Conservation (phyloP, 1,140 invertebrate genomes). For the Saxidomus purpurata region DNA sequence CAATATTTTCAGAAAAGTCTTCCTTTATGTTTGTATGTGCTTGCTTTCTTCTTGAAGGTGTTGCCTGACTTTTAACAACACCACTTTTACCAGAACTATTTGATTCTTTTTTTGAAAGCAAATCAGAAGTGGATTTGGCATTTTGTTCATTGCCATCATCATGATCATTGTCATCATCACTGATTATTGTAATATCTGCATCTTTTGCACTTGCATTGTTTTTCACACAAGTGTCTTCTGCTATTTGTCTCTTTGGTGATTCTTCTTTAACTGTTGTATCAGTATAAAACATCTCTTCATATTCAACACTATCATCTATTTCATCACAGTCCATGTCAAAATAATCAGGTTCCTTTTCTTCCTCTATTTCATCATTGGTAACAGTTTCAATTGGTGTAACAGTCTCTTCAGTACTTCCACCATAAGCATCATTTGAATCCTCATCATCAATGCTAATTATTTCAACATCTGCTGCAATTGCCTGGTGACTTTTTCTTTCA, state of each 20-base stretch:
- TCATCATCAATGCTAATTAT: slow-evolving; percentile 30
- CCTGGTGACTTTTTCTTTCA: neutral
- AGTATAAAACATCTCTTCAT: slow-evolving; percentile 26
- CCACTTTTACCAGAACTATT: no score
- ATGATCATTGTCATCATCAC: slow-evolving; percentile 60
- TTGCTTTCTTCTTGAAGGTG: neutral
- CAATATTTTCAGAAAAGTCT: neutral
- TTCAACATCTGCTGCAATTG: neutral
- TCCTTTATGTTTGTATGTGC: neutral
- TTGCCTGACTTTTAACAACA: neutral
- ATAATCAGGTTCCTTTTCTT: slow-evolving; percentile 25
- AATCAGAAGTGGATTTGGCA: no score
- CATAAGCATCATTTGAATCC: neutral
- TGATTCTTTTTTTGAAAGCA: no score
- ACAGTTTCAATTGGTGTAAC: neutral
- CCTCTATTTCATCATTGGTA: neutral
- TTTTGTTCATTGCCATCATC: no score
- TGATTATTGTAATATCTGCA: slow-evolving; percentile 59
- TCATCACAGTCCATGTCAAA: slow-evolving; percentile 50
- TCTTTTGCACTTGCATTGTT: slow-evolving; percentile 24
- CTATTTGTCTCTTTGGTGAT: neutral
- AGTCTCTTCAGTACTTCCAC: neutral
- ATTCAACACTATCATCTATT: slow-evolving; percentile 46
- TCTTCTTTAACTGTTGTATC: neutral
- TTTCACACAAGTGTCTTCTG: neutral